Conservation (phyloP, 2,113 vertebrate species). For the Nestor notabilis region DNA sequence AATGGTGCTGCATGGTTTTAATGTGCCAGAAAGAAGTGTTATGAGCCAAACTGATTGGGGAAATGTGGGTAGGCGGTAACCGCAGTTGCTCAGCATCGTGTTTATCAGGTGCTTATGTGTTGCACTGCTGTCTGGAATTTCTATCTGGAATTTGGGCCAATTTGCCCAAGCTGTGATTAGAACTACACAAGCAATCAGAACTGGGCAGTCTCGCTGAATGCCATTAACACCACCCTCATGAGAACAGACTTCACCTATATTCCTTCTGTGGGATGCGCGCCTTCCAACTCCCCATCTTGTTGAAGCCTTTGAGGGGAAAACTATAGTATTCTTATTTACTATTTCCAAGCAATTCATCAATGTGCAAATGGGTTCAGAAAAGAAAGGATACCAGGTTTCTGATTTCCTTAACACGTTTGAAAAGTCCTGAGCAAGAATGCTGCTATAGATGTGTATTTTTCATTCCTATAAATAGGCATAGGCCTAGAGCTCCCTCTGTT, state of each 20-base stretch:
- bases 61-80: background rate
- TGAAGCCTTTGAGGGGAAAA: background rate
- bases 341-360: background rate
- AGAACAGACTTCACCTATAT: background rate
- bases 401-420: background rate
- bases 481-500: background rate
- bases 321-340: fast-evolving
- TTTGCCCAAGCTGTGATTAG: background rate
- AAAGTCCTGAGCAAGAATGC: background rate
- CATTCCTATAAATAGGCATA: background rate
- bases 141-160: no score
- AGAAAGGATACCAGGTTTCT: background rate
- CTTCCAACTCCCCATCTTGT: background rate
- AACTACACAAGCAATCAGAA: background rate
- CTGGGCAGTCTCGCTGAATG: background rate
- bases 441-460: background rate
- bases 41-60: background rate
- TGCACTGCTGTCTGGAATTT: background rate
- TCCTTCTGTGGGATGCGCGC: background rate
- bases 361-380: background rate
- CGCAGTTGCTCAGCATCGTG: background rate
- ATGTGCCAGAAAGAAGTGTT: background rate
- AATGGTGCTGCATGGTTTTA: background rate
- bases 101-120: background rate
- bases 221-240: background rate